Conservation (phyloP, 30 jellyfish, hydroid and myxozoan species). For the Morbakka virulenta region DNA sequence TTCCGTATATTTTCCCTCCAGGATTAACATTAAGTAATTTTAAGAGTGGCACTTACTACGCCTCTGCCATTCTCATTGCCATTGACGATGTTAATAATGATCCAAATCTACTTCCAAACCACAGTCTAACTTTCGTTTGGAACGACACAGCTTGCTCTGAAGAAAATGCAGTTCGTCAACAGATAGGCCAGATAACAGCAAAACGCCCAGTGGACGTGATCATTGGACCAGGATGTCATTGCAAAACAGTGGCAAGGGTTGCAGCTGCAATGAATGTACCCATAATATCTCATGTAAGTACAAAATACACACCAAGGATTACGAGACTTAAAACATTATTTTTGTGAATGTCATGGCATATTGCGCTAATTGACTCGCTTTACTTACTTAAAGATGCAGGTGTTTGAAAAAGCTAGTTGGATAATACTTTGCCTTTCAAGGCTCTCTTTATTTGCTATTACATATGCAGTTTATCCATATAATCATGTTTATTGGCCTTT, state of each 20-base stretch:
- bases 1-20: conserved; percentile 76
- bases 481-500: no score
- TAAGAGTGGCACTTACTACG: conserved; percentile 66
- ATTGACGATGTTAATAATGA: conserved; percentile 70
- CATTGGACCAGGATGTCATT: conserved; percentile 72
- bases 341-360: no score
- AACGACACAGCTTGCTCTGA: conserved; percentile 68
- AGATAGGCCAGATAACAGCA: conserved; percentile 36
- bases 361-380: background rate
- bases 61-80: conserved; percentile 89
- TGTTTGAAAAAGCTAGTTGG: no score
- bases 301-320: no score
- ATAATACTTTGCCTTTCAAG: no score
- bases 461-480: no score
- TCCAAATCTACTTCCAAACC: conserved; percentile 32
- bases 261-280: conserved; percentile 92
- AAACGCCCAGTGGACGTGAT: conserved; percentile 71
- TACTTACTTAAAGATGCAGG: background rate
- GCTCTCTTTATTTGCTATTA: no score
- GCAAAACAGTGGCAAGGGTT: conserved; percentile 69
- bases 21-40: conserved; percentile 60
- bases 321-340: no score
- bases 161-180: conserved; percentile 35
- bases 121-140: conserved; percentile 55
- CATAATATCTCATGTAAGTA: conserved; percentile 79